These are phyloP conservation scores for Tragelaphus buxtoni DNA, from an alignment of 2,113 vertebrate genomes.

Conservation along the genomic window DNA sequence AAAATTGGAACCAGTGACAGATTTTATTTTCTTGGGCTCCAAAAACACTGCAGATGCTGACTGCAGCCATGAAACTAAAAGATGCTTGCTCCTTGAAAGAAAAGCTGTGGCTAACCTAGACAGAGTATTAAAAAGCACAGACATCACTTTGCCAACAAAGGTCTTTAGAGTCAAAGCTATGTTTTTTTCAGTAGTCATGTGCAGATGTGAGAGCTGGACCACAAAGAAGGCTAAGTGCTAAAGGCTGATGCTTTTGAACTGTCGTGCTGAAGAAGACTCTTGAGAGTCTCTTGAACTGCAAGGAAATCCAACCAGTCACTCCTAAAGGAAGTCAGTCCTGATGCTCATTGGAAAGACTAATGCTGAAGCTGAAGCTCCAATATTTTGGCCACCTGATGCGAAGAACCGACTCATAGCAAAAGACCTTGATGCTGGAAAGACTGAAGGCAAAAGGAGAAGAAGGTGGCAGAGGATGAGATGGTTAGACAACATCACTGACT, in stretches of 20 bases:
- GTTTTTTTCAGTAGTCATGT: background rate
- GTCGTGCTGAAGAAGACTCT: background rate
- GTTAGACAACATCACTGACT: background rate
- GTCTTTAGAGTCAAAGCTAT: background rate
- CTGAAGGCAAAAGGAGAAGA: background rate
- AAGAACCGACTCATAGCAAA: background rate
- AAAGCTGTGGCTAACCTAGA: background rate
- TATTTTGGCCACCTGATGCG: background rate
- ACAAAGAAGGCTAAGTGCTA: background rate
- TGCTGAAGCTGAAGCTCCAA: background rate
- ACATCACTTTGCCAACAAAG: background rate
- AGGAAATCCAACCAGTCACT: background rate
- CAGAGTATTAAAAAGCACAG: background rate
- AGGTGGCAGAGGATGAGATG: background rate
- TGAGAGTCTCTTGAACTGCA: background rate
- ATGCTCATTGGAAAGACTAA: background rate
- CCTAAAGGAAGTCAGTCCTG: background rate
- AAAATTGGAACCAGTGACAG: background rate
- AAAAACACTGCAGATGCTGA: background rate
- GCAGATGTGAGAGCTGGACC: background rate
- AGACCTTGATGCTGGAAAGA: background rate
- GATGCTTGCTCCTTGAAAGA: background rate
- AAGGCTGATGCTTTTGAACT: background rate
- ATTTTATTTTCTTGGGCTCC: background rate
- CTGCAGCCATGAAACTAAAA: background rate